Percentiles rank a stretch among this genome's conserved stretches.
phyloP scores from a whole-genome alignment of 2,113 vertebrate species.

The Sapajus apella region DNA sequence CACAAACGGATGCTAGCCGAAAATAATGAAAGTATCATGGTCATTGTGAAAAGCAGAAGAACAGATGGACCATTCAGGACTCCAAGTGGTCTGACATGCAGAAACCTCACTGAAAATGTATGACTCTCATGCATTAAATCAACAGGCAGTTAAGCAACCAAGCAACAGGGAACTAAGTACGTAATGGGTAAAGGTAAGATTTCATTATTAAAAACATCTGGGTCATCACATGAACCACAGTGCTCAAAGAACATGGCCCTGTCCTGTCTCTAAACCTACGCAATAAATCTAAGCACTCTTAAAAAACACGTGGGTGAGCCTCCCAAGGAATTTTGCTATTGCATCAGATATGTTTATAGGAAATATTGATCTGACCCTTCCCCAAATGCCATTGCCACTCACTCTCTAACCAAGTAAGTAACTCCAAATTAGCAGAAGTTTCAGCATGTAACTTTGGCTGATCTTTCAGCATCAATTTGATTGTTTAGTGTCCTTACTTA shows the following conservation, averaged over 20 bases:
- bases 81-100: not conserved
- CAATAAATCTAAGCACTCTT: not conserved
- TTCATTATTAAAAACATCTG: not conserved
- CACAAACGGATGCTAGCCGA: not conserved
- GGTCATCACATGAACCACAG: not conserved
- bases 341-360: not conserved
- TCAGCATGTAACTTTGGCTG: not conserved
- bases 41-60: not conserved
- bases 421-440: not conserved
- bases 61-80: not conserved
- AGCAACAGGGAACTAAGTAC: not conserved
- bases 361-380: not conserved
- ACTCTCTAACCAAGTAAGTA: not conserved
- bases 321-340: not conserved
- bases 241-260: not conserved
- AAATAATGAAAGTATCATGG: not conserved
- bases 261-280: not conserved
- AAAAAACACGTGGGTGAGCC: not conserved
- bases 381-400: not conserved
- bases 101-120: not conserved
- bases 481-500: not conserved
- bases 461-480: not conserved
- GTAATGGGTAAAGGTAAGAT: not conserved
- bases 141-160: not conserved
- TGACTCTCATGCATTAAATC: not conserved